phyloP scores from a whole-genome alignment of 1,140 invertebrate genomes.

The Kradibia gibbosae region DNA sequence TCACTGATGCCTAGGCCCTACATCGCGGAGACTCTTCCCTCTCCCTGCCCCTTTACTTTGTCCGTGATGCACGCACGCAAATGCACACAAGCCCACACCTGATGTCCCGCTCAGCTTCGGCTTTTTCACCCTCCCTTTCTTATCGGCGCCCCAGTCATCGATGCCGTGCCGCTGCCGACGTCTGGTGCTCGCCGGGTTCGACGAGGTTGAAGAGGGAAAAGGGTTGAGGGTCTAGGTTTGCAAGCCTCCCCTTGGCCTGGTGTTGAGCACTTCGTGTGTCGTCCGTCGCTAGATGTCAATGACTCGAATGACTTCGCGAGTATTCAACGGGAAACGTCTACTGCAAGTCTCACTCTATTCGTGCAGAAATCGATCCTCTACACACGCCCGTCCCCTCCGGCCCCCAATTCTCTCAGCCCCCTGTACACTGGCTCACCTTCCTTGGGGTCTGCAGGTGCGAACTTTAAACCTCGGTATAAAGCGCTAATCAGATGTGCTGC shows the following conservation, averaged over 20 bases:
- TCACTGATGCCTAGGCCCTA: no score
- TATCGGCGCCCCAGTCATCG: constrained; percentile 52
- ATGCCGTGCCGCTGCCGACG: constrained; percentile 43
- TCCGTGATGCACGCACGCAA: neutral
- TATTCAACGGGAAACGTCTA: constrained; percentile 58
- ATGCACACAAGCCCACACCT: neutral
- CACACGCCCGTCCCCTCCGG: no score
- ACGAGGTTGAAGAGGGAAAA: neutral
- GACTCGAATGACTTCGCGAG: constrained; percentile 68
- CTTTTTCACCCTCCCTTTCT: neutral
- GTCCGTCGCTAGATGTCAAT: constrained; percentile 66
- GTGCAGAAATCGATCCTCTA: constrained; percentile 38
- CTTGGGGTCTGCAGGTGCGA: no score
- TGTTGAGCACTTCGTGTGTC: constrained; percentile 61
- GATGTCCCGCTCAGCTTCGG: neutral
- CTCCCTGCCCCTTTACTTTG: neutral
- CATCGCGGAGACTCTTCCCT: neutral
- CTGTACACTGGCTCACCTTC: no score
- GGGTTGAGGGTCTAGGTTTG: neutral
- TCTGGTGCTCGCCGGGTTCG: neutral
- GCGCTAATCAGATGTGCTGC: no score
- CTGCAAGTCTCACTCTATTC: constrained; percentile 38
- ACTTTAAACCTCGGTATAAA: no score
- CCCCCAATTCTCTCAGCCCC: no score
- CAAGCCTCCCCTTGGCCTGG: constrained; percentile 51